These are phyloP conservation scores for Buathra laborator DNA, from an alignment of 2,888 invertebrate species.

Conservation along the genomic window DNA sequence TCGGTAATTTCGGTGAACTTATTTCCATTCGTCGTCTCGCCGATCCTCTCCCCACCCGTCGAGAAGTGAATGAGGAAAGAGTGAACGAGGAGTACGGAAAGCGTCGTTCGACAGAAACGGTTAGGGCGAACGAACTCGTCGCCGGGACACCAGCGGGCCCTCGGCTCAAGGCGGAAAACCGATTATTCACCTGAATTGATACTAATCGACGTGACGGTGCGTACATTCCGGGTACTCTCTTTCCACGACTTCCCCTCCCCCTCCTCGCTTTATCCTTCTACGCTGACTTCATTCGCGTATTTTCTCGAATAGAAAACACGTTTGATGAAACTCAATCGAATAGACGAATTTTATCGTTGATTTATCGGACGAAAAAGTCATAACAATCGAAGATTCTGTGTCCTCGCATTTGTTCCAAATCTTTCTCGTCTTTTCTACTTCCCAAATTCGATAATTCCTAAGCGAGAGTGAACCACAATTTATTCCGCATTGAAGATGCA, in stretches of 20 bases:
- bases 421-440: not conserved
- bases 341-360: not conserved
- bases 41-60: constrained; percentile 21
- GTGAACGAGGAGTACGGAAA: constrained; percentile 29
- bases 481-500: not conserved
- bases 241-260: constrained; percentile 4
- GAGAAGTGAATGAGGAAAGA: constrained; percentile 52
- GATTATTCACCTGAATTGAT: constrained; percentile 69
- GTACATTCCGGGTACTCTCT: constrained; percentile 47
- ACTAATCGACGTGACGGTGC: constrained; percentile 67
- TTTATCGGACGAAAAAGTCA: not conserved
- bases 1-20: constrained; percentile 63
- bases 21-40: constrained; percentile 65
- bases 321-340: not conserved
- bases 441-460: not conserved
- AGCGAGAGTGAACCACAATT: not conserved
- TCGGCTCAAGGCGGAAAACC: constrained; percentile 66
- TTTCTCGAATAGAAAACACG: not conserved
- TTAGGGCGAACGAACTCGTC: constrained; percentile 56
- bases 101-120: constrained; percentile 35
- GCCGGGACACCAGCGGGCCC: constrained; percentile 43
- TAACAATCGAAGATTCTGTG: not conserved
- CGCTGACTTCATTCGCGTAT: not conserved
- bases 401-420: not conserved
- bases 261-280: not conserved